Evolutionary conservation across 2,113 vertebrate genomes (phyloP), one percentile per base, ranked within the genome.

Genomic region (Hiodon alosoides): DNA sequence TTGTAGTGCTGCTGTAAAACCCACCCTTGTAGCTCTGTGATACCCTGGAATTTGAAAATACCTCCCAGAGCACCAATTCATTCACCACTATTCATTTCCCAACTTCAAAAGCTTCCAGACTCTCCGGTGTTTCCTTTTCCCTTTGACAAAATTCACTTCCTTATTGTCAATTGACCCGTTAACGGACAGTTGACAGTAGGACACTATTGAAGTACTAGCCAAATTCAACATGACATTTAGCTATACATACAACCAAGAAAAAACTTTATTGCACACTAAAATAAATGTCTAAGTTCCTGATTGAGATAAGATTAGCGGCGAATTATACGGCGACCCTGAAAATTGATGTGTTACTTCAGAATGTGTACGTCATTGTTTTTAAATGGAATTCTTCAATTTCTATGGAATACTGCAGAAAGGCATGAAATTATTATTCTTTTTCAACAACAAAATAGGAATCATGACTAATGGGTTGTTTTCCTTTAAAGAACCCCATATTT

Each of bases 21-120:
- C 72, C 69, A 53, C 57, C 64, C 76, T 59, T 69, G 53, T 48
- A 48, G 55, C 46, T 47, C 70, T 71, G 57, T 59, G 69, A 71
- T 71, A 71, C 69, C 31, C 31, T 71, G 69, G 47, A 59, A 80
- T 78, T 69, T 61, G 79, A 80, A 62, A 50, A 76, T 76, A 67
- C 5, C 70, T 59, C 31, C 69, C 70, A 54, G 47, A 71, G 51
- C 31, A 53, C 68, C 46, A 61, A 77, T 67, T 74, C 58, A 69
- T 59, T 59, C 69, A 9, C 69, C 54, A 47, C 70, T 57, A 71
- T 71, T 71, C 70, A 71, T 61, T 76, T 76, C 66, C 60, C 60
- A 60, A 55, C 67, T 76, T 76, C 58, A 79, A 74, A 76, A 76
- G 67, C 60, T 52, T 58, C 59, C 74, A 58, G 46, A 48, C 48